Evolutionary conservation across 2,113 vertebrate genomes (phyloP).

Genomic region (Anoplopoma fimbria): DNA sequence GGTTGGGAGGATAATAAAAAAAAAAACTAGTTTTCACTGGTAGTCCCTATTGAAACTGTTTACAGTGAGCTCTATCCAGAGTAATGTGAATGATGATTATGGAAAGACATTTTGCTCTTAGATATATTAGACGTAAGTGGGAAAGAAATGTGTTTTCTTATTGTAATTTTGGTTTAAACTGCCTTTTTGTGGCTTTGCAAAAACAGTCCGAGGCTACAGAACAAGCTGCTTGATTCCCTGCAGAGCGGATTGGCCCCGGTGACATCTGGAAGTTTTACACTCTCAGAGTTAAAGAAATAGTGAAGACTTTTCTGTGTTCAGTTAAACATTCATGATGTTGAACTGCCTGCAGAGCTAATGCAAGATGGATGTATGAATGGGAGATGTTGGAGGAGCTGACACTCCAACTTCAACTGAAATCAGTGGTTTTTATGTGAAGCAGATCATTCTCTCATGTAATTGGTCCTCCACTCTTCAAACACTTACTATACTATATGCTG

Average conservation of each 20-base stretch:
- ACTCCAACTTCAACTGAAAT: not conserved
- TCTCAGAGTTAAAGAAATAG: conserved; percentile 11
- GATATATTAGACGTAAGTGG: not conserved
- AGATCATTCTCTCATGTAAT: not conserved
- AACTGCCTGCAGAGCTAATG: conserved; percentile 3
- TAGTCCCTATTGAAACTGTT: not conserved
- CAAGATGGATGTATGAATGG: not conserved
- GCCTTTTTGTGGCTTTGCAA: not conserved
- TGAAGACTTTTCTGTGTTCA: conserved; percentile 12
- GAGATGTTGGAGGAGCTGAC: not conserved
- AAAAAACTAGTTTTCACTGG: not conserved
- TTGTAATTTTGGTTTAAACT: not conserved
- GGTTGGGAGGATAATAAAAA: not conserved
- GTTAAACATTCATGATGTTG: conserved; percentile 29
- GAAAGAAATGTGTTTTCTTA: too few species aligned
- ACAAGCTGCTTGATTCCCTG: not conserved
- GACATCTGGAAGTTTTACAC: not conserved
- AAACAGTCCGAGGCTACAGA: not conserved
- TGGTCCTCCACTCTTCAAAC: not conserved
- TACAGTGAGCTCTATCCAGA: not conserved
- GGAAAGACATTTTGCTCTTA: not conserved
- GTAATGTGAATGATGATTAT: not conserved
- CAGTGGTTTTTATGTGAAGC: not conserved
- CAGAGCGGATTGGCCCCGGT: not conserved
- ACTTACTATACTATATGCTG: not conserved